Base-by-base conservation (phyloP, 2,888 invertebrate genomes). In the Proisotoma minuta region DNA sequence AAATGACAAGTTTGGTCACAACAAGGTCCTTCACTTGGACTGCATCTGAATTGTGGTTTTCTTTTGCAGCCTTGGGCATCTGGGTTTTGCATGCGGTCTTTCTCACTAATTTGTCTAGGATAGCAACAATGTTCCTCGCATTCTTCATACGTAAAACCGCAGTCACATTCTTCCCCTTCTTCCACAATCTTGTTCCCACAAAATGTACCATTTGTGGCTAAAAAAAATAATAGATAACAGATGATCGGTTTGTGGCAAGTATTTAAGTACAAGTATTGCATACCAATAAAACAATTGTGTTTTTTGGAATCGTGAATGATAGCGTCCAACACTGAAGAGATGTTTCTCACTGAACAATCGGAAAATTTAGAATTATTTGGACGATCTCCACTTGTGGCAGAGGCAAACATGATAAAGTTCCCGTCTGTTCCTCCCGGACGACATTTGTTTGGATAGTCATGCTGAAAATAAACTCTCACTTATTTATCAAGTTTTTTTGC, bases 171-270 rank as follows among this genome's bases (percentile, higher is more conserved):
- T 79, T 99, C 99, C 52, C 92, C 95, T 26, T 87, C 89, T 78
- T 99, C 99, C 0, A 95, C 94, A 75, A 99, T 95, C 80, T 96
- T 96, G 80, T 99, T 99, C 59, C 99, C 99, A 79, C 99, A 99
- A 85, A 98, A 99, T 27, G 98, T 94, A 62, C 93, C 94, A 65
- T 86, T 88, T 58, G 89, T 87, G n/a, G 87, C 87, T 80, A 74
- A 74, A 75, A 27, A 39, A 28, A 49, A 53, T n/a, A 59, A 39
- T 43, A 23, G 22, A 2, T 4, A 10, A 70, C n/a, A n/a, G 40
- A 40, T 51, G 18, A n/a, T n/a, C 24, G 1, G 8, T 34, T 29
- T 65, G 15, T 5, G 51, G 53, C n/a, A 39, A 22, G 12, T 20
- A 43, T 40, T 1, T 18, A 20, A 34, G 28, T 43, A n/a, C n/a